Evolutionary conservation across 2,113 vertebrate species (phyloP), one percentile per base, ranked within the genome.

Genomic region (Gambusia affinis): DNA sequence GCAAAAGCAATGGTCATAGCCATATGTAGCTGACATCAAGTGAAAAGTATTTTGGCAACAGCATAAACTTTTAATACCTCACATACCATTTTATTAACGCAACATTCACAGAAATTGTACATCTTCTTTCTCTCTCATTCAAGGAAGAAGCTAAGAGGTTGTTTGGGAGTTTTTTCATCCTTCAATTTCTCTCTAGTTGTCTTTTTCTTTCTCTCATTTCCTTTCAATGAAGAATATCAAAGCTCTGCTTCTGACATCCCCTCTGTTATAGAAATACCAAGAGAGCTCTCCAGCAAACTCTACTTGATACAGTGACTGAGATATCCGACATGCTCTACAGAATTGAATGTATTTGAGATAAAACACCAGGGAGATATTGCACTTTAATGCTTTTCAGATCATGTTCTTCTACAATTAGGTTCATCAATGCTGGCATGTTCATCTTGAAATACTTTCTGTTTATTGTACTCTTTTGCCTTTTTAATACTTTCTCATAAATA

Each of bases 391-490:
- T 67, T 61, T 69, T 64, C 29, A 47, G 51, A 44, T 57, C 44
- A 67, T 27, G 44, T 66, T 47, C 44, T 63, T 62, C 47, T 15
- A 65, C 42, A 75, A 12, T 51, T 27, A 62, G 60, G 67, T 73
- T 65, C 31, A 92, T 94, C 90, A 95, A 95, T 80, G 94, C 94
- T 95, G 12, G 94, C 75, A 95, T 95, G 81, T 95, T 95, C 85
- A 94, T 44, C 14, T 54, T 78, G 8, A 80, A 44, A 6, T 17
- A 44, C 35, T 71, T 19, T 66, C 29, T 77, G 47, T 35, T 70
- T 19, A 47, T 67, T 80, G 27, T 64, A 24, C 27, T 54, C 27
- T 19, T 15, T 65, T 30, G 33, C 75, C 27, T 70, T 68, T 76
- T 81, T 60, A 27, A 60, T 57, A 24, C 63, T 8, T 19, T 19